Conservation (phyloP, 2,797 vertebrate species). For the Anniella stebbinsi region DNA sequence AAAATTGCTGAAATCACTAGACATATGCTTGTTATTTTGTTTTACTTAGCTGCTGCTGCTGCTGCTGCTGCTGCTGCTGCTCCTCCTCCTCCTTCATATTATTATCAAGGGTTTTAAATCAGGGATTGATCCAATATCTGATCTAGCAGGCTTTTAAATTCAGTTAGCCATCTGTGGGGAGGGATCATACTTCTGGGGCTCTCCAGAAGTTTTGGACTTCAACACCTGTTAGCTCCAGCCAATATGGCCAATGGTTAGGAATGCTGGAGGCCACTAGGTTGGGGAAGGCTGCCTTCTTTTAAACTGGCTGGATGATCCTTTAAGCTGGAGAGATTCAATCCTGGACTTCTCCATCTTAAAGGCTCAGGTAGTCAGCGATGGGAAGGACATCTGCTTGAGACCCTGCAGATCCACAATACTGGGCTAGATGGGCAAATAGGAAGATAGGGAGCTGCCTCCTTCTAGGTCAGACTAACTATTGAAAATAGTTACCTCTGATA, state of each 20-base stretch:
- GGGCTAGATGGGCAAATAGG: constrained; percentile 55
- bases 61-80: not conserved
- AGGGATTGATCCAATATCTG: constrained; percentile 41
- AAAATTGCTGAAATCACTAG: no score
- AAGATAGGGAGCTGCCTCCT: not conserved
- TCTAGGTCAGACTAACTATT: not conserved
- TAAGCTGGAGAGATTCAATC: no score
- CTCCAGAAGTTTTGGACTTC: no score
- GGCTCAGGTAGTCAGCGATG: not conserved
- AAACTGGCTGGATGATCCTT: no score
- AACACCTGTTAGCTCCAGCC: no score
- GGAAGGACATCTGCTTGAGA: not conserved
- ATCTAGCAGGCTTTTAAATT: constrained; percentile 69
- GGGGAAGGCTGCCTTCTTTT: no score
- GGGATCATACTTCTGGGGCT: not conserved
- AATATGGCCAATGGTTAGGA: no score
- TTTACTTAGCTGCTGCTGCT: no score
- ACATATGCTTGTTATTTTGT: no score
- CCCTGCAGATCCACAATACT: constrained; percentile 22
- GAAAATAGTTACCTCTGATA: constrained; percentile 49
- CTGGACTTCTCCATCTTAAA: not conserved
- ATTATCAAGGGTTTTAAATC: constrained; percentile 51
- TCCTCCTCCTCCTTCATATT: constrained; percentile 13
- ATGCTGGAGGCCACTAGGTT: no score
- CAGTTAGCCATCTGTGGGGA: constrained; percentile 42